Evolutionary conservation across 2,797 vertebrate species (phyloP), one percentile per base, ranked within the genome.

Genomic region (Eulemur rubriventer): DNA sequence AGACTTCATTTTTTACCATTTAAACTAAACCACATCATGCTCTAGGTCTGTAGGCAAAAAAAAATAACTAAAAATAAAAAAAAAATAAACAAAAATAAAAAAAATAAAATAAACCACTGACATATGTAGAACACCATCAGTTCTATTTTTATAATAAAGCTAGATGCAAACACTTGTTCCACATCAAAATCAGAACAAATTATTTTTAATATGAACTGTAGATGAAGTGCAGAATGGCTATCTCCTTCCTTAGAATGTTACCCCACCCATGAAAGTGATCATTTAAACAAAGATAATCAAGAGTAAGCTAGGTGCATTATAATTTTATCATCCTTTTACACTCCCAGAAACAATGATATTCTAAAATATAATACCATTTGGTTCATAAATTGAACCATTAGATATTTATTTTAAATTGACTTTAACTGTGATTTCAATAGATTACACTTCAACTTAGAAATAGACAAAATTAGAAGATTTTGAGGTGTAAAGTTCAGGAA

Each of bases 91-190:
- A 41, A 41, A 41, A 41, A 41, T 6, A 41, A 41, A 41, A 41
- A 41, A 41, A 41, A 41, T 94, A 93, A 96, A 84, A 61, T 84
- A 94, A 96, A 95, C 18, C 17, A 70, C 67, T n/a, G 65, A 95
- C 84, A 72, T 96, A 96, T 75, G 9, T 28, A 94, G 35, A 88
- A 79, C 75, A 76, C 81, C 50, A 96, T 95, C 88, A 89, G 33
- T 38, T 95, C 2, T 88, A 41, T 85, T 96, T 97, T 72, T 91
- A 93, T 76, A 97, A 92, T 95, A 97, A 73, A 38, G 94, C 67
- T 93, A 96, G 67, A 97, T 93, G 78, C 93, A 94, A 98, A 96
- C 24, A 3, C 80, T 90, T 93, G 52, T 93, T 96, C 76, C 92
- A 61, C 69, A 95, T 91, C 89, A 85, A 97, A 97, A 52, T 63